phyloP scores from a whole-genome alignment of 2,797 vertebrate species.

The Aulostomus chinensis region DNA sequence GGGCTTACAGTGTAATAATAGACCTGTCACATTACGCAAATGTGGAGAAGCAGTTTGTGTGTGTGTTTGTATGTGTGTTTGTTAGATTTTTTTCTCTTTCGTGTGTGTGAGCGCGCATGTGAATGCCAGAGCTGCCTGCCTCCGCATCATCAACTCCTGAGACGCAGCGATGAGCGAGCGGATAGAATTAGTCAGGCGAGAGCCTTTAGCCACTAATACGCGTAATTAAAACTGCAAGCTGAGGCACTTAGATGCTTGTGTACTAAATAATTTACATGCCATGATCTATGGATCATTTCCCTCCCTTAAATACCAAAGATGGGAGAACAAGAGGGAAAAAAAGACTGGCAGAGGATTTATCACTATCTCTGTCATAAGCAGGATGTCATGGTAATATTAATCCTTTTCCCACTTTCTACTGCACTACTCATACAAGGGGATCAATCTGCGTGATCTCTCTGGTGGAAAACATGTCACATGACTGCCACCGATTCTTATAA shows the following conservation, averaged over 20 bases:
- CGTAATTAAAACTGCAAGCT: constrained; percentile 85
- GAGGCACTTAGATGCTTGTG: constrained; percentile 82
- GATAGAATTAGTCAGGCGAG: constrained; percentile 85
- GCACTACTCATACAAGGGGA: constrained; percentile 71
- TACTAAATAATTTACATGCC: constrained; percentile 85
- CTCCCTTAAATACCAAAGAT: constrained; percentile 72
- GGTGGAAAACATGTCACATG: constrained; percentile 62
- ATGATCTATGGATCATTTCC: constrained; percentile 83
- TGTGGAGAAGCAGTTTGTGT: constrained; percentile 80
- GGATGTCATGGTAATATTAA: constrained; percentile 77
- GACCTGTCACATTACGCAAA: constrained; percentile 89
- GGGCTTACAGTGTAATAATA: constrained; percentile 88
- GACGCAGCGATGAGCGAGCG: constrained; percentile 66
- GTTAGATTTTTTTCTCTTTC: constrained; percentile 39
- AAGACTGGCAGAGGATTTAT: constrained; percentile 75
- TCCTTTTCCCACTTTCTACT: constrained; percentile 64
- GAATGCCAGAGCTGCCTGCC: constrained; percentile 52
- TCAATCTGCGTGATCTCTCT: constrained; percentile 59
- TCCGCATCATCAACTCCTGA: constrained; percentile 69
- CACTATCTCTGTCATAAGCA: constrained; percentile 70
- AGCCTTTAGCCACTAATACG: constrained; percentile 85
- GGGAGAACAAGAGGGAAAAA: constrained; percentile 51
- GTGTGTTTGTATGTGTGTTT: constrained; percentile 64
- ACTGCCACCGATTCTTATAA: constrained; percentile 57
- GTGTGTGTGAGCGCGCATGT: constrained; percentile 23